These are phyloP conservation scores for Drepanosiphum platanoidis DNA, from an alignment of 2,888 invertebrate species.

Conservation along the genomic window DNA sequence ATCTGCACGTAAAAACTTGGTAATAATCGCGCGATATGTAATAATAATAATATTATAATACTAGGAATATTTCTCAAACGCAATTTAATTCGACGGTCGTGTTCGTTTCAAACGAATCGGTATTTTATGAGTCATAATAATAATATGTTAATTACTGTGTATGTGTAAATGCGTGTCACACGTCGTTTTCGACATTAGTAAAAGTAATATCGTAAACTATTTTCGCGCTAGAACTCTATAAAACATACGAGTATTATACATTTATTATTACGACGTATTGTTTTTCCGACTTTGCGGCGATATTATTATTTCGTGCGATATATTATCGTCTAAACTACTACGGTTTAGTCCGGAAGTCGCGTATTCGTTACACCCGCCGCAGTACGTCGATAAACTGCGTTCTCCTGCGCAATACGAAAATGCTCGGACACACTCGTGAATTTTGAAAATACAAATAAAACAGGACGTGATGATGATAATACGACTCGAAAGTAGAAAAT, in stretches of 20 bases:
- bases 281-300: too few species aligned
- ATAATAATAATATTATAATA: background rate
- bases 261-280: too few species aligned
- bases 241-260: too few species aligned
- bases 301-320: too few species aligned
- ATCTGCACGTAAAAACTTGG: background rate
- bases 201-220: background rate
- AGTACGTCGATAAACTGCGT: too few species aligned
- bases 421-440: background rate
- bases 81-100: background rate
- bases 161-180: background rate
- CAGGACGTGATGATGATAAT: background rate
- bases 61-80: background rate
- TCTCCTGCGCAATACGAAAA: background rate
- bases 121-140: slow-evolving; percentile 1
- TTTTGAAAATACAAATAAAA: slow-evolving; percentile 3
- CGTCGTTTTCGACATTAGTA: background rate
- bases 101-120: slow-evolving; percentile 13
- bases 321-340: too few species aligned
- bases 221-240: background rate
- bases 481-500: background rate
- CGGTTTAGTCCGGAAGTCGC: too few species aligned
- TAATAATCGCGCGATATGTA: background rate
- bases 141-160: background rate
- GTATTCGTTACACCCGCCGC: too few species aligned